phyloP scores from a whole-genome alignment of 2,797 vertebrate genomes.

The Ceryle rudis region DNA sequence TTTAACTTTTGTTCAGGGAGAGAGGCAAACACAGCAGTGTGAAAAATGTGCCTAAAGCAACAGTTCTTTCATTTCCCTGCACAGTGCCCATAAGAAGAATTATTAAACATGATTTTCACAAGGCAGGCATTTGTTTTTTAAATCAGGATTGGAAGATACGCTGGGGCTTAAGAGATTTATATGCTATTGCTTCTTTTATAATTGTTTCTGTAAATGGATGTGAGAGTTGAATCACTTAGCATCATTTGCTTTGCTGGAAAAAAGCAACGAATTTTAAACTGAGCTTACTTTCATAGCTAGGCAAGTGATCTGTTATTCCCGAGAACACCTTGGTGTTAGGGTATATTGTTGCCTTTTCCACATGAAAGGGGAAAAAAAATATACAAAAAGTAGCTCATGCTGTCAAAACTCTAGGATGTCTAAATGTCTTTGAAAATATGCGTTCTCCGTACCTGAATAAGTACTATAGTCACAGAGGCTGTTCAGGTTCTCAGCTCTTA shows the following conservation, averaged over 20 bases:
- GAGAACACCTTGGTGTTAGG: not conserved
- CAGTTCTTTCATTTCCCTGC: constrained; percentile 40
- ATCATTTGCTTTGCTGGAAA: not conserved
- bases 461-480: not conserved
- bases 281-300: not conserved
- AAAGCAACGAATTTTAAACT: not conserved
- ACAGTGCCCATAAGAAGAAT: constrained; percentile 33
- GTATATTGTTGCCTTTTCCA: not conserved
- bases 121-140: constrained; percentile 62
- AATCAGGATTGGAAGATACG: constrained; percentile 36
- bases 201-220: constrained; percentile 53
- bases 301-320: not conserved
- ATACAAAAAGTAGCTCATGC: not conserved
- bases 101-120: constrained; percentile 68
- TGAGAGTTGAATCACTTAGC: constrained; percentile 41
- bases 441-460: not conserved
- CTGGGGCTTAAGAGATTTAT: constrained; percentile 23
- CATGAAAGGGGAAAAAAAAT: not conserved
- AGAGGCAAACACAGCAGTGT: not conserved
- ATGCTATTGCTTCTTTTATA: constrained; percentile 15
- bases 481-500: not conserved
- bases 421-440: not conserved
- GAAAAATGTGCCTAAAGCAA: constrained; percentile 32
- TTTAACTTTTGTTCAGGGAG: constrained; percentile 45
- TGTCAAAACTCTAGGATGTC: not conserved